Base-by-base conservation (phyloP, 2,888 invertebrate species). In the Caenorhabditis macrosperma region DNA sequence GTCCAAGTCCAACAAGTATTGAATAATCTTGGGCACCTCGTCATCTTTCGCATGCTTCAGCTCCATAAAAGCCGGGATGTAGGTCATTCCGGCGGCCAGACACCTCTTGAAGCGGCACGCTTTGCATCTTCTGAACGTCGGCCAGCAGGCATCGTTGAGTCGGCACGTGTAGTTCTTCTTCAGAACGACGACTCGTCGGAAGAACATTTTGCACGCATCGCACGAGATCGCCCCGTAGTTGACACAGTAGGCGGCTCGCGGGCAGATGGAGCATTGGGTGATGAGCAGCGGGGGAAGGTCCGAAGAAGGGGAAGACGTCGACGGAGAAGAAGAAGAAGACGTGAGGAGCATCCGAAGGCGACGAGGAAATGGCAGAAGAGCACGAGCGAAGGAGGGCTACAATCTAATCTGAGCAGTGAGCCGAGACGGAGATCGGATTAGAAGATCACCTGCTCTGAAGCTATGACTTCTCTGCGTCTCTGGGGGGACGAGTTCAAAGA, bases 161-260 rank as follows among this genome's bases (percentile, higher is more conserved):
- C 54, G 60, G 54, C 69, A 71, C 26, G 24, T 33, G 44, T 71
- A 71, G 10, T 48, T 41, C n/a, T 50, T 10, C 10, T 71, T 71
- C 1, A 71, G 15, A 3, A 35, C 26, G 7, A 54, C 61, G 3
- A 71, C 54, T 0, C 69, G 15, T 2, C 60, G 69, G 24, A 26
- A 71, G 26, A 71, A 71, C 69, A 71, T 71, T 24, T 71, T 71
- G 10, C 69, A 71, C 1, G 60, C 69, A 20, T 71, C 69, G 28
- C 69, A 71, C 1, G 61, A 24, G 10, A 71, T 41, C 1, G 44
- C 59, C 15, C 59, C 59, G 33, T 71, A 71, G 26, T 71, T 71
- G 6, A 41, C 54, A 20, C 50, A 60, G 20, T 30, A 54, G 0
- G 68, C 68, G 5, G 46, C 20, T 12, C 68, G 68, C 0, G 28